These are phyloP conservation scores for Myrmecophaga tridactyla DNA, from an alignment of 2,113 vertebrate genomes.

Conservation along the genomic window DNA sequence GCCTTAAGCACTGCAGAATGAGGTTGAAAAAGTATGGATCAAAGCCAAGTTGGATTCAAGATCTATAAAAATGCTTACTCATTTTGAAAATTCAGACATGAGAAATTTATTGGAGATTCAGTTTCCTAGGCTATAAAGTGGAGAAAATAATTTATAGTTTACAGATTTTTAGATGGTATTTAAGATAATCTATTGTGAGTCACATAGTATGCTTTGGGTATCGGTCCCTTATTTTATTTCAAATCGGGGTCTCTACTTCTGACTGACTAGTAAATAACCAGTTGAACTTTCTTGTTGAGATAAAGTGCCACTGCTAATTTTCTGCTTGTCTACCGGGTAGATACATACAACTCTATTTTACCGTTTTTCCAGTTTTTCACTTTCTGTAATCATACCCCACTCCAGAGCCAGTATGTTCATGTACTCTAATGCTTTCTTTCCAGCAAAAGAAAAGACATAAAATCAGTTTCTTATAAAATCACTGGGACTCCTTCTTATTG, in stretches of 20 bases:
- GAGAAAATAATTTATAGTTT: background rate
- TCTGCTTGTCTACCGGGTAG: background rate
- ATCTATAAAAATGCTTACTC: background rate
- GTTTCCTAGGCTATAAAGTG: background rate
- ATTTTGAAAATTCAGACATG: background rate
- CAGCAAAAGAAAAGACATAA: background rate
- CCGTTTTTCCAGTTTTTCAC: background rate
- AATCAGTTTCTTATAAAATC: background rate
- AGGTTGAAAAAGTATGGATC: background rate
- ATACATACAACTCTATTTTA: background rate
- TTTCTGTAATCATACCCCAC: background rate
- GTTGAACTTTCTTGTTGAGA: background rate
- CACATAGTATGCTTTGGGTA: background rate
- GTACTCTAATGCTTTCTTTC: background rate
- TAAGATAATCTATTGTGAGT: background rate
- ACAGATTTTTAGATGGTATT: background rate
- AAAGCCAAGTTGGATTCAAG: background rate
- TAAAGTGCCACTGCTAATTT: background rate
- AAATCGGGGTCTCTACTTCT: background rate
- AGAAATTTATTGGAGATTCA: background rate
- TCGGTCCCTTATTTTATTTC: background rate
- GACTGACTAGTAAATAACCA: background rate
- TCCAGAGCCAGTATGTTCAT: background rate
- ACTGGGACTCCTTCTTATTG: background rate
- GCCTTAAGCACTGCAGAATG: background rate